Conservation (phyloP, 2,113 vertebrate genomes). For the Diphyllodes magnificus region DNA sequence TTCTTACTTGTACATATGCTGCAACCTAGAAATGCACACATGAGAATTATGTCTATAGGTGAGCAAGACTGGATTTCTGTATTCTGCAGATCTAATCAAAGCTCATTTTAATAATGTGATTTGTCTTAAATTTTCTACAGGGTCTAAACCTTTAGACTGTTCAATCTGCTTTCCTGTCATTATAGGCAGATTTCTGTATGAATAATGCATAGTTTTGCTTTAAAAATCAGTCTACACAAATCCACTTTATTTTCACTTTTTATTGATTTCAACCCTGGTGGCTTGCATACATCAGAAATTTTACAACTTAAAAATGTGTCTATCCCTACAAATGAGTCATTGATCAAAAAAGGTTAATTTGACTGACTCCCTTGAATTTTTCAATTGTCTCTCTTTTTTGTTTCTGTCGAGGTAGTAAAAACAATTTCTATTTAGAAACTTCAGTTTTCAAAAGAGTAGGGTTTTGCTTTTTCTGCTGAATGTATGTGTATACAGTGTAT, state of each 20-base stretch:
- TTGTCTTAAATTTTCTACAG: slow-evolving; percentile 14
- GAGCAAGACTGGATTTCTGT: not conserved
- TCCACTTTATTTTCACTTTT: slow-evolving; percentile 32
- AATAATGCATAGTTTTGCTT: slow-evolving; percentile 32
- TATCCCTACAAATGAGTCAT: not conserved
- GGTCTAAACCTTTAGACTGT: slow-evolving; percentile 8
- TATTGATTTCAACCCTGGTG: slow-evolving; percentile 28
- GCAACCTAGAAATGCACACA: not conserved
- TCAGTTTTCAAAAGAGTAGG: not conserved
- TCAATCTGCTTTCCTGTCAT: not conserved
- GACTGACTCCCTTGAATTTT: slow-evolving; percentile 14
- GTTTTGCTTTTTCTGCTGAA: not conserved
- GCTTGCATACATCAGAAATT: not conserved
- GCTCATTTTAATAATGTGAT: slow-evolving; percentile 23
- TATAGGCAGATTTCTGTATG: slow-evolving; percentile 18
- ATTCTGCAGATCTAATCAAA: slow-evolving; percentile 19
- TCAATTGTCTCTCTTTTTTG: not conserved
- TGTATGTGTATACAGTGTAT: fast-evolving
- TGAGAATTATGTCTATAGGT: not conserved
- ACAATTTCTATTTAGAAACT: not conserved
- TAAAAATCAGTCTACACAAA: not conserved
- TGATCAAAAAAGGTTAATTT: slow-evolving; percentile 45
- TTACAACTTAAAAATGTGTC: slow-evolving; percentile 30
- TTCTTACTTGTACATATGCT: not conserved
- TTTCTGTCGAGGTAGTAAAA: not conserved